phyloP scores from a whole-genome alignment of 2,113 vertebrate species.

The Lonchura striata region DNA sequence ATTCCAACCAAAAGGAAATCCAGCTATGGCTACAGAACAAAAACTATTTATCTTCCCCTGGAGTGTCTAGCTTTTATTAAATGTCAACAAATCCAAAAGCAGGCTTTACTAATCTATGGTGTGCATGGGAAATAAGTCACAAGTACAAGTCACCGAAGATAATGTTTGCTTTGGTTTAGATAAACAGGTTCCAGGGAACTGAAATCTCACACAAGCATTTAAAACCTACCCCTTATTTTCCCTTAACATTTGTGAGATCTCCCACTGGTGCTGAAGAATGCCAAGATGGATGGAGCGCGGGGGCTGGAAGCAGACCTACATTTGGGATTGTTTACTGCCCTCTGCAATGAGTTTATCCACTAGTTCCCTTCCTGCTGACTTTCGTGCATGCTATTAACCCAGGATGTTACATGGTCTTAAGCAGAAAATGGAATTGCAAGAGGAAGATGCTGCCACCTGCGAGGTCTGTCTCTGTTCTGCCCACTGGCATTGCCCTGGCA shows the following conservation, averaged over 20 bases:
- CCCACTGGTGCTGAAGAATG: slow-evolving; percentile 58
- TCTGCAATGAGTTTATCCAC: slow-evolving; percentile 56
- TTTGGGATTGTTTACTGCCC: slow-evolving; percentile 42
- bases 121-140: slow-evolving; percentile 48
- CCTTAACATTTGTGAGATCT: slow-evolving; percentile 62
- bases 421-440: slow-evolving; percentile 17
- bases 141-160: slow-evolving; percentile 43
- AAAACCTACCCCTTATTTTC: slow-evolving; percentile 37
- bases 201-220: slow-evolving; percentile 51
- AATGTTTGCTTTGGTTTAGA: slow-evolving; percentile 62
- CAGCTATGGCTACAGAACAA: slow-evolving; percentile 9
- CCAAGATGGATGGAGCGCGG: not conserved
- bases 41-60: slow-evolving; percentile 46
- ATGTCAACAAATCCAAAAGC: slow-evolving; percentile 59
- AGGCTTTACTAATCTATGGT: slow-evolving; percentile 35
- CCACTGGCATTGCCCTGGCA: not conserved
- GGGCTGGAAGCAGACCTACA: slow-evolving; percentile 32
- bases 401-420: slow-evolving; percentile 12
- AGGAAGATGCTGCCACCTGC: not conserved
- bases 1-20: slow-evolving; percentile 47
- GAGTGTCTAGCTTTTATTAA: slow-evolving; percentile 63
- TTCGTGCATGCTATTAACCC: not conserved
- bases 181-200: slow-evolving; percentile 52
- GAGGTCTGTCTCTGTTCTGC: not conserved
- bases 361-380: slow-evolving; percentile 59